Evolutionary conservation across 2,113 vertebrate species (phyloP).

Genomic region (Haplochromis burtoni): DNA sequence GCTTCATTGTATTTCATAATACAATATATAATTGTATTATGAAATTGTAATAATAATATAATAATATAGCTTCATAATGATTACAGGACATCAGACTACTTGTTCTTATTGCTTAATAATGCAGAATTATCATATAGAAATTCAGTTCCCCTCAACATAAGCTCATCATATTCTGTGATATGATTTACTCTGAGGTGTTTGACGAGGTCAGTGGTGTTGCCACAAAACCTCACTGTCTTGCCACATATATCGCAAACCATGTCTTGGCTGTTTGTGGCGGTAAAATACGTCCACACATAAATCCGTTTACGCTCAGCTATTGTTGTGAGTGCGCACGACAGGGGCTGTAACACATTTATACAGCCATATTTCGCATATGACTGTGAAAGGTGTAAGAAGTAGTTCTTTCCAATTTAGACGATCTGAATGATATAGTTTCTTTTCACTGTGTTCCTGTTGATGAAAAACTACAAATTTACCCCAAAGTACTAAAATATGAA

Average conservation of each 20-base stretch:
- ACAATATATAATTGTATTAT: background rate
- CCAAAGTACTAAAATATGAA: background rate
- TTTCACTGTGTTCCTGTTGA: background rate
- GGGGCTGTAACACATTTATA: background rate
- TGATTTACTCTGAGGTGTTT: background rate
- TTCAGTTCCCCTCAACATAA: fast-evolving
- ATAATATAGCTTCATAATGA: background rate
- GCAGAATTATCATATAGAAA: background rate
- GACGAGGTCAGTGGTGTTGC: background rate
- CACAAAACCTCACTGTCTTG: background rate
- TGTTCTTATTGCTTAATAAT: background rate
- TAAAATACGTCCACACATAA: background rate
- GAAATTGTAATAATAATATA: fast-evolving
- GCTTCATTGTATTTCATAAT: background rate
- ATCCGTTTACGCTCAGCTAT: background rate
- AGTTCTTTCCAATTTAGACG: background rate
- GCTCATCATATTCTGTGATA: background rate
- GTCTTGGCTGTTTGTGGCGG: background rate
- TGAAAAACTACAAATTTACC: background rate
- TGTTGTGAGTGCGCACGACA: fast-evolving
- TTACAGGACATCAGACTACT: background rate
- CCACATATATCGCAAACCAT: background rate
- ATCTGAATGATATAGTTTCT: background rate
- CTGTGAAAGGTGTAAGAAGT: fast-evolving
- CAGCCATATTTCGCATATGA: fast-evolving